Evolutionary conservation across 2,797 vertebrate species (phyloP), one percentile per base, ranked within the genome.

Genomic region (Toxotes lorentzi): DNA sequence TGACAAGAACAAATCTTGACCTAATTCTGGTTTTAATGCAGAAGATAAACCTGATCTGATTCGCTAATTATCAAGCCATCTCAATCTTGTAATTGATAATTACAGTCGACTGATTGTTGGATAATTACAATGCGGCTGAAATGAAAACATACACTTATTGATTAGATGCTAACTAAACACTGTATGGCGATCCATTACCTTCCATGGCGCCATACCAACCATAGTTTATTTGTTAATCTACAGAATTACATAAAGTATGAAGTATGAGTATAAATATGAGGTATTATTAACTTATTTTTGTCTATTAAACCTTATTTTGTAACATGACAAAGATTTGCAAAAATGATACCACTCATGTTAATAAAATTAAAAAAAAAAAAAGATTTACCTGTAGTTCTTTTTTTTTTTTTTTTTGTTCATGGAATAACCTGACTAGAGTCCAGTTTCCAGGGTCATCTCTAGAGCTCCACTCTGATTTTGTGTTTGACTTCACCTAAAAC

Each of bases 1-100:
- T 45, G 73, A 47, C 53, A 68, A 75, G 51, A 85, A 81, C 82
- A 79, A 78, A 90, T 76, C 60, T 75, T 79, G 78, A 82, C 76
- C 74, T 88, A 35, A 77, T 84, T 80, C 73, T 73, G 71, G 70
- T 60, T 77, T 91, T 85, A 83, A 81, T 79, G 58, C 30, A 32
- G 58, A 11, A 65, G 74, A 66, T 83, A 87, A 86, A 85, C 67
- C 58, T 80, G 76, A 89, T 86, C 78, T 83, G 63, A 83, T 88
- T 92, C 40, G 51, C 60, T 78, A 86, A 90, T 91, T 86, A 86
- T 89, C 81, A 85, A 82, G 59, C 62, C 77, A 74, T 54, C 83
- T 88, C 86, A 62, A 73, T 89, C 78, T 83, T 89, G 86, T 91
- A 91, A 91, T 88, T 89, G 83, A 90, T 92, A 85, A 92, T 93